Base-by-base conservation (phyloP, 2,888 invertebrate genomes). In the Epicampocera succincta region DNA sequence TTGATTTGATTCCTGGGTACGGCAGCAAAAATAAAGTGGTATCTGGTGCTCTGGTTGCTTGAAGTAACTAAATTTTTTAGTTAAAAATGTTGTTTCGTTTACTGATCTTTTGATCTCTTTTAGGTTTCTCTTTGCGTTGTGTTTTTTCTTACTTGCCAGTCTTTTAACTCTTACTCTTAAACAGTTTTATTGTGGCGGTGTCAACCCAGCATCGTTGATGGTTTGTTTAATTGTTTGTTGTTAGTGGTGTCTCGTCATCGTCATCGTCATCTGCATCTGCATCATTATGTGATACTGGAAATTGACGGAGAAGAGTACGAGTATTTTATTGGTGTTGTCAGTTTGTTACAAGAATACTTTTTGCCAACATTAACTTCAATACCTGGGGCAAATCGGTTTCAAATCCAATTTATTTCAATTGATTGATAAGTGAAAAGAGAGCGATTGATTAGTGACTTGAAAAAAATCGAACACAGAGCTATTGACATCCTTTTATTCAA, bases 401-500 rank as follows among this genome's bases (percentile, higher is more conserved):
- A 48, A 61, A 61, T 69, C 68, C 52, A 68, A 54, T 69, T 63
- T 40, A 69, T 61, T 76, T 54, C 61, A 44, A 63, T 66, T 78
- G 82, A 82, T 82, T 82, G 82, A 82, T 82, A 82, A 82, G 82
- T 82, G 82, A 82, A 82, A 82, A 82, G 74, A 74, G 82, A 78
- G 78, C 63, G 71, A 78, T 75, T 82, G 78, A 78, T 82, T 75
- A 77, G 77, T 72, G 75, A 65, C 52, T 71, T 73, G 11, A 52
- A 42, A 19, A 6, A 12, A 44, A 58, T 15, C 9, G 17, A 12
- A 54, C 25, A 66, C 40, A 33, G 12, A n/a, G 0, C n/a, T 5
- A 29, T 29, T 42, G 40, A 66, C 15, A 19, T 50, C n/a, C 21
- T 19, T 11, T 17, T 40, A n/a, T 25, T 3, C 33, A 5, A 19